Base-by-base conservation (phyloP, 2,797 vertebrate species). In the Numenius phaeopus region DNA sequence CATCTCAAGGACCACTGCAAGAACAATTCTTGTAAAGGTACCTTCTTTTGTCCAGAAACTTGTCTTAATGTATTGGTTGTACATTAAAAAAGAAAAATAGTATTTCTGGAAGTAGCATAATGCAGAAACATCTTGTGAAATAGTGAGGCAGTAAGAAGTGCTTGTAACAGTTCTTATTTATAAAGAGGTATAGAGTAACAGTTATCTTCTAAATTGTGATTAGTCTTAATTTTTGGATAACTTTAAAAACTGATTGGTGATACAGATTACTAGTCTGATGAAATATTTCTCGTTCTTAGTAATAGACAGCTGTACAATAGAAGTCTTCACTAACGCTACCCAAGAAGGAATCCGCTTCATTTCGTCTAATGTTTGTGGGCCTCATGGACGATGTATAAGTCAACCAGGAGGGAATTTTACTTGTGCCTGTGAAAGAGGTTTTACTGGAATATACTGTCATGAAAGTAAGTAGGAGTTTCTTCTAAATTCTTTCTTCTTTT, bases 391-490 rank as follows among this genome's bases (percentile, higher is more conserved):
- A 75, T 99, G 99, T 57, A 97, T 99, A 89, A 99, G 99, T 96
- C 99, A 98, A 80, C 99, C 99, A 4, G 99, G 98, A 24, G 99
- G 99, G 71, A 99, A 99, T 98, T 99, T 99, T 97, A 99, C 99
- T 94, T 99, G 99, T 90, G 97, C 99, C 84, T 99, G 99, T 55
- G 98, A 99, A 49, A 98, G 98, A 27, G 99, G 99, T 77, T 99
- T 99, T 97, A 99, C 99, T 10, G 99, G 99, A 84, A 97, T 97
- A 77, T 99, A 99, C 97, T 99, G 99, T 97, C 99, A 99, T 10
- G 99, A 99, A 98, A 99, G 99, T 99, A 98, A 99, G 99, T 98
- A 72, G 44, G 24, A 59, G 11, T 67, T 73, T 76, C 19, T 90
- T 27, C 15, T 54, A 39, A 66, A 50, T 24, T 0, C 11, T 75